These are phyloP conservation scores for Vipera ursinii DNA, from an alignment of 2,797 vertebrate genomes.

Conservation along the genomic window DNA sequence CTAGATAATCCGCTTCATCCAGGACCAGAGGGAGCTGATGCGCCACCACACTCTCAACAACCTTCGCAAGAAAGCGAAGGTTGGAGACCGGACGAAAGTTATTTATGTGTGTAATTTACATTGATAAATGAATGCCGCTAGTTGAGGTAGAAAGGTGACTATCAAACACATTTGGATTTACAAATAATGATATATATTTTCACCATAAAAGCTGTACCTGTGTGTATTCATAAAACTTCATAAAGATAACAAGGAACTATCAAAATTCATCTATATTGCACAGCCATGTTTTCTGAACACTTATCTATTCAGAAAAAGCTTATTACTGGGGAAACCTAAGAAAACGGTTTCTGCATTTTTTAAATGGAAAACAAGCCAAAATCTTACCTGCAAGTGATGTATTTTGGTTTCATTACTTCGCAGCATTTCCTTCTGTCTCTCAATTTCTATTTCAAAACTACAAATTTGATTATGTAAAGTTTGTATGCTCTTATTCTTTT, in stretches of 20 bases:
- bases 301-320: background rate
- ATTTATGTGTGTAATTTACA: background rate
- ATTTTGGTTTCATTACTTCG: constrained; percentile 81
- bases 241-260: background rate
- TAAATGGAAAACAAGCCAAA: constrained; percentile 40
- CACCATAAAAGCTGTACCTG: background rate
- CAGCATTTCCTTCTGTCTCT: constrained; percentile 79
- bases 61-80: no score
- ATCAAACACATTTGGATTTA: background rate
- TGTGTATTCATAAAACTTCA: background rate
- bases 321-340: background rate
- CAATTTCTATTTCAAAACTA: constrained; percentile 80
- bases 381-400: constrained; percentile 77
- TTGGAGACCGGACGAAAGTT: no score
- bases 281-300: background rate
- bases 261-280: background rate
- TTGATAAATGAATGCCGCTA: background rate
- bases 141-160: background rate
- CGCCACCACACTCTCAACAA: no score
- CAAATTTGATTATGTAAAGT: constrained; percentile 80
- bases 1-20: no score
- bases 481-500: constrained; percentile 82
- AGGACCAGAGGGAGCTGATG: no score
- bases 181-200: background rate
- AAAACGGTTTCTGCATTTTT: constrained; percentile 14